phyloP scores from a whole-genome alignment of 2,113 vertebrate genomes.

The Loxodonta africana region DNA sequence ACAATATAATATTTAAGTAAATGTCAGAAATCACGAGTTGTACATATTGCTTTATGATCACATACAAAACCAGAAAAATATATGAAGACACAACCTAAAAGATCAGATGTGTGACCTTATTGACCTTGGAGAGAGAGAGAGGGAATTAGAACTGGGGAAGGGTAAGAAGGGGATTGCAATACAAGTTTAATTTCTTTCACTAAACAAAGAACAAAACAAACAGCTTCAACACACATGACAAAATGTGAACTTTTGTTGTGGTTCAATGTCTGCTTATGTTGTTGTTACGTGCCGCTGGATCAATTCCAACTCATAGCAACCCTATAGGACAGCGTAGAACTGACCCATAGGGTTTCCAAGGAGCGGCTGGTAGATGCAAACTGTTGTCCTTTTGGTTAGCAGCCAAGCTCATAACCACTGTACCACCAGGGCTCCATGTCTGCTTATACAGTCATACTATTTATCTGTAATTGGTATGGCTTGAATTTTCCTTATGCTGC shows the following conservation, averaged over 20 bases:
- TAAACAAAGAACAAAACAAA: not conserved
- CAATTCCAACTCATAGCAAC: too few species aligned
- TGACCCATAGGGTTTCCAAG: too few species aligned
- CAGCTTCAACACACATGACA: not conserved
- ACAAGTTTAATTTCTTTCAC: constrained; percentile 12
- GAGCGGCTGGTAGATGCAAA: too few species aligned
- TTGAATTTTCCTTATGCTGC: not conserved
- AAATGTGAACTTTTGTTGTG: not conserved
- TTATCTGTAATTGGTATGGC: not conserved
- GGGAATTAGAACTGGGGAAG: not conserved
- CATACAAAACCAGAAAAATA: not conserved
- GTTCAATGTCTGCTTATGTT: not conserved
- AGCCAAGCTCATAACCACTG: too few species aligned
- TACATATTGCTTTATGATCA: not conserved
- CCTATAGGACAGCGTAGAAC: too few species aligned
- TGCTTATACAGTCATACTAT: not conserved
- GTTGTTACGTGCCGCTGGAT: too few species aligned
- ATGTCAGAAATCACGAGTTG: not conserved
- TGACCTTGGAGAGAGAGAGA: not conserved
- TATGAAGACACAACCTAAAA: constrained; percentile 1
- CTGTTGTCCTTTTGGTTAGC: too few species aligned
- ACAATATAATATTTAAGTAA: not conserved
- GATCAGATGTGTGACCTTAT: not conserved
- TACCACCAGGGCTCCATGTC: not conserved
- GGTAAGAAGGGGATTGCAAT: not conserved